Conservation (phyloP, 2,888 invertebrate genomes). For the Arctia plantaginis region DNA sequence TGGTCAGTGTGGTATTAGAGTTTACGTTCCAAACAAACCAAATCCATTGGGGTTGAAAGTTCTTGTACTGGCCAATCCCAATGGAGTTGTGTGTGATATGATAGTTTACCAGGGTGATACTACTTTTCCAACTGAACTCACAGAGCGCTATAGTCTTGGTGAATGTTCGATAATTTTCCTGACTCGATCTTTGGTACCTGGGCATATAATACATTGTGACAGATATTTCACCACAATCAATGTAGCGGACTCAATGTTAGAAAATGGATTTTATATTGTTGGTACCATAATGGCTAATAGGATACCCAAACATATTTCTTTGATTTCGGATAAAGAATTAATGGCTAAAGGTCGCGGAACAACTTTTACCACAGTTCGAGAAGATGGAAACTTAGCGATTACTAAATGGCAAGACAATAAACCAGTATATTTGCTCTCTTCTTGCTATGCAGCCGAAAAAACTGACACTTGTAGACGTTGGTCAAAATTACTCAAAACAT, state of each 20-base stretch:
- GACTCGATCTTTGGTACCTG: neutral
- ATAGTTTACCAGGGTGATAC: constrained; percentile 17
- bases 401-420: neutral
- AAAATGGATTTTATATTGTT: neutral
- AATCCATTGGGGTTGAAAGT: constrained; percentile 19
- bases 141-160: neutral
- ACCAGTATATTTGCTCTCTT: neutral
- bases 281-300: neutral
- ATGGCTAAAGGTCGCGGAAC: constrained; percentile 14
- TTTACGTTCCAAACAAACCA: neutral
- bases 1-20: neutral
- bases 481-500: neutral
- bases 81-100: constrained; percentile 21
- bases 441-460: neutral
- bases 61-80: constrained; percentile 21
- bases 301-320: neutral
- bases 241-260: neutral
- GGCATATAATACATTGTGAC: neutral
- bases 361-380: constrained; percentile 10
- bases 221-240: neutral
- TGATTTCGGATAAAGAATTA: neutral
- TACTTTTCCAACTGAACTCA: constrained; percentile 3
- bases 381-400: constrained; percentile 14
- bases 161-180: neutral
- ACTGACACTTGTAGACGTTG: neutral